A percentile compares a stretch with the other conserved stretches of the same genome.
Conservation (phyloP, 2,113 vertebrate species). For the Carassius auratus region DNA sequence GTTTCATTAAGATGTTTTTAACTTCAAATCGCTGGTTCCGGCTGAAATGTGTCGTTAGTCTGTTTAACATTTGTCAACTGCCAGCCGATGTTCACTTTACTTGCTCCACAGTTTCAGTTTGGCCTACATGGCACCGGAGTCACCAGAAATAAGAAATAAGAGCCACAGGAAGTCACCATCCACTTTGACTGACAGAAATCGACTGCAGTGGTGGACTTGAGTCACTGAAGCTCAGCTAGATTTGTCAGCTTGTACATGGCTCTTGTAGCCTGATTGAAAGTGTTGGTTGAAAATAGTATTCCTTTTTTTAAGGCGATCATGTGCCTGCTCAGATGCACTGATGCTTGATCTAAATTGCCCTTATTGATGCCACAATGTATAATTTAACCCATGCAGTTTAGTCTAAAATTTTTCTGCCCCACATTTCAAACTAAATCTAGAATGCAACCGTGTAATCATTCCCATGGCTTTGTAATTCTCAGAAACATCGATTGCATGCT, state of each 20-base stretch:
- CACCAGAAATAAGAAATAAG: background rate
- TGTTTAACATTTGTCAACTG: background rate
- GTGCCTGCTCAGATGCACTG: background rate
- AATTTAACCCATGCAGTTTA: constrained; percentile 27
- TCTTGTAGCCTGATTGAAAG: constrained; percentile 10
- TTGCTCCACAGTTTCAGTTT: background rate
- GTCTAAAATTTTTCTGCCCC: background rate
- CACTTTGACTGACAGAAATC: background rate
- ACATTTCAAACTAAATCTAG: background rate
- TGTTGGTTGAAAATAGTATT: background rate
- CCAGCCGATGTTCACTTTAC: background rate
- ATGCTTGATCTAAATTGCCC: background rate
- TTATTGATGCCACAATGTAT: constrained; percentile 1
- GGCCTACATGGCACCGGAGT: background rate
- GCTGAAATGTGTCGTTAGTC: background rate
- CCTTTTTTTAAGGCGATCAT: background rate
- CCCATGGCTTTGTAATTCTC: constrained; percentile 12
- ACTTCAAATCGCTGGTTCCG: too few species aligned
- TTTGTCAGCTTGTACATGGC: background rate
- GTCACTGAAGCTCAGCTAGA: background rate
- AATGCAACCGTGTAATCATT: constrained; percentile 30
- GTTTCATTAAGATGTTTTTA: background rate
- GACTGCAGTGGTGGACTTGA: background rate
- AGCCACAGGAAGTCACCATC: constrained; percentile 18
- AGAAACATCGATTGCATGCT: constrained; percentile 9